Conservation (phyloP, 2,113 vertebrate genomes). For the Tachycineta bicolor region DNA sequence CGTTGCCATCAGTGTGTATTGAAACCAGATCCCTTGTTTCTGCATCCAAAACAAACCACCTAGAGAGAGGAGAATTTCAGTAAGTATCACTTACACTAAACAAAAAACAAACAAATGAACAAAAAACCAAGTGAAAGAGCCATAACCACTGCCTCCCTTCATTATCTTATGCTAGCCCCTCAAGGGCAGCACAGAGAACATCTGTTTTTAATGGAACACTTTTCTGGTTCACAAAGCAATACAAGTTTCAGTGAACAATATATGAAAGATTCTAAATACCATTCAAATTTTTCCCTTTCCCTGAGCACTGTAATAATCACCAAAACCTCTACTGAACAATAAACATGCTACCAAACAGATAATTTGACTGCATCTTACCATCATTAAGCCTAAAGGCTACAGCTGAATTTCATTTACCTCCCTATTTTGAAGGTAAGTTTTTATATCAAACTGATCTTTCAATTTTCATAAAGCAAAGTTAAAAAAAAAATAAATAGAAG, state of each 20-base stretch:
- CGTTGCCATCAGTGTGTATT: slow-evolving; percentile 97
- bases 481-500: neutral
- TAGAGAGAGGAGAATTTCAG: slow-evolving; percentile 64
- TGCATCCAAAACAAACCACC: slow-evolving; percentile 97
- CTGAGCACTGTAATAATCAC: neutral
- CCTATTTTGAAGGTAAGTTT: neutral
- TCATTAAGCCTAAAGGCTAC: neutral
- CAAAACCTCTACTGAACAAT: neutral
- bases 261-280: neutral
- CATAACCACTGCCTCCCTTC: neutral
- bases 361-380: neutral
- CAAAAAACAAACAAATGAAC: neutral
- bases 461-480: neutral
- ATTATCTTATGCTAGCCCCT: neutral
- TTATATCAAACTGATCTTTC: neutral
- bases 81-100: neutral
- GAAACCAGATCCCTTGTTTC: slow-evolving; percentile 94
- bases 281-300: neutral
- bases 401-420: neutral
- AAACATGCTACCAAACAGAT: neutral
- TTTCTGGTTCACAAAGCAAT: neutral
- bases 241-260: neutral
- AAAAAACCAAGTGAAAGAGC: neutral
- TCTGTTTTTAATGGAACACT: neutral
- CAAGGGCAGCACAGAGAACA: neutral